Conservation (phyloP, 1,140 invertebrate genomes). For the Popillia japonica region DNA sequence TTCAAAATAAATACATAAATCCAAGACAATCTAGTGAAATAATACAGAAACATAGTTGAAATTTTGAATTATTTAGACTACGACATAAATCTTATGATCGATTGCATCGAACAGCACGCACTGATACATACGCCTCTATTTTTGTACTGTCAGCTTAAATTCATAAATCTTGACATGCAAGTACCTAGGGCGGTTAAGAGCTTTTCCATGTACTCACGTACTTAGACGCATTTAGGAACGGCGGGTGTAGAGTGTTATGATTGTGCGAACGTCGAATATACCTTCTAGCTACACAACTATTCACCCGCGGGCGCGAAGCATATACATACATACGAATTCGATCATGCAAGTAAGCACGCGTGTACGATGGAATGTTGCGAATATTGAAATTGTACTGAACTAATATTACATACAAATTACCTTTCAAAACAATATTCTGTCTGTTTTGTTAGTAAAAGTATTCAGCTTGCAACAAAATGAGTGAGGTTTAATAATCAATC, state of each 20-base stretch:
- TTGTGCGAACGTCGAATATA: background rate
- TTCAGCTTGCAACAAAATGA: no score
- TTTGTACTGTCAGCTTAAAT: conserved; percentile 18
- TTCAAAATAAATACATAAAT: no score
- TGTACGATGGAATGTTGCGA: background rate
- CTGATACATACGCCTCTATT: background rate
- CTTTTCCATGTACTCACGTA: conserved; percentile 42
- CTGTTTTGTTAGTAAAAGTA: no score
- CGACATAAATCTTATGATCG: background rate
- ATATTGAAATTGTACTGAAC: no score
- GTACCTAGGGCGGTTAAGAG: conserved; percentile 38
- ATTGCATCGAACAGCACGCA: background rate
- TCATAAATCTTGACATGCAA: conserved; percentile 27
- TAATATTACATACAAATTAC: no score
- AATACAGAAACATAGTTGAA: background rate
- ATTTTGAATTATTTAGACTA: background rate
- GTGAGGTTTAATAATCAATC: no score
- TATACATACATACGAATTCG: conserved; percentile 15
- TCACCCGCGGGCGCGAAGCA: conserved; percentile 7
- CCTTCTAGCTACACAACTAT: background rate
- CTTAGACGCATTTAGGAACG: conserved; percentile 26
- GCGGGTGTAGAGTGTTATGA: conserved; percentile 22
- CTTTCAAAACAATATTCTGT: no score
- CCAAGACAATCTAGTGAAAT: no score
- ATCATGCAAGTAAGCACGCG: conserved; percentile 4